Conservation (phyloP, 2,797 vertebrate species). For the Eleutherodactylus coqui region DNA sequence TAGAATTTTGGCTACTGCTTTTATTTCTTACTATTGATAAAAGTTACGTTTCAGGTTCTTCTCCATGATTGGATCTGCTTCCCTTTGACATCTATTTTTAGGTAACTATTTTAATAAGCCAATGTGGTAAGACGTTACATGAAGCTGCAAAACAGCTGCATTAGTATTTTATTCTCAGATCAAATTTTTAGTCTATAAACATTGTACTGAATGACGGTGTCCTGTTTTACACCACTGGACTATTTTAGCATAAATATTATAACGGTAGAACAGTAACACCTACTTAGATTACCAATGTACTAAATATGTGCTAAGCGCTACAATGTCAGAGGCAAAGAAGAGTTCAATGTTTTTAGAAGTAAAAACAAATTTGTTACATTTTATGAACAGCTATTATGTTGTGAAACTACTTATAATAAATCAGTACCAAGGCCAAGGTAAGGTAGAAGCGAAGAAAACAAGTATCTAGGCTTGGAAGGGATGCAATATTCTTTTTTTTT, state of each 20-base stretch:
- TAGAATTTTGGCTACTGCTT: too few relatives aligned
- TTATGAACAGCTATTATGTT: neutral
- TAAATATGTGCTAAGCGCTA: neutral
- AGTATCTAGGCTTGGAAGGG: too few relatives aligned
- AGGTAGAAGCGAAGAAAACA: too few relatives aligned
- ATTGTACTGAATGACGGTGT: neutral
- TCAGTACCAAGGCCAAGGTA: too few relatives aligned
- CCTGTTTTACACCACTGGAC: neutral
- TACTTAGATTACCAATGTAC: neutral
- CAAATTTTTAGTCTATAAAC: neutral
- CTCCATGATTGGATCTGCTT: too few relatives aligned
- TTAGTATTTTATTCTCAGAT: neutral
- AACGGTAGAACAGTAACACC: neutral
- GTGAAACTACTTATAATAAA: neutral
- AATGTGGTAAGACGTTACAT: conserved; percentile 9
- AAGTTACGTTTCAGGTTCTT: too few relatives aligned
- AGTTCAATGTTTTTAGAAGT: too few relatives aligned
- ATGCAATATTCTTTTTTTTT: too few relatives aligned
- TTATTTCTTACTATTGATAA: too few relatives aligned
- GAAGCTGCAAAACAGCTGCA: neutral
- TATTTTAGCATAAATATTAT: neutral
- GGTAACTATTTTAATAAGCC: conserved; percentile 26
- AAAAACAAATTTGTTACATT: too few relatives aligned
- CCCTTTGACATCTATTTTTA: conserved; percentile 38
- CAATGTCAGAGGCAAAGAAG: too few relatives aligned